Evolutionary conservation across 2,888 invertebrate genomes (phyloP).

Genomic region (Pollenia angustigena): DNA sequence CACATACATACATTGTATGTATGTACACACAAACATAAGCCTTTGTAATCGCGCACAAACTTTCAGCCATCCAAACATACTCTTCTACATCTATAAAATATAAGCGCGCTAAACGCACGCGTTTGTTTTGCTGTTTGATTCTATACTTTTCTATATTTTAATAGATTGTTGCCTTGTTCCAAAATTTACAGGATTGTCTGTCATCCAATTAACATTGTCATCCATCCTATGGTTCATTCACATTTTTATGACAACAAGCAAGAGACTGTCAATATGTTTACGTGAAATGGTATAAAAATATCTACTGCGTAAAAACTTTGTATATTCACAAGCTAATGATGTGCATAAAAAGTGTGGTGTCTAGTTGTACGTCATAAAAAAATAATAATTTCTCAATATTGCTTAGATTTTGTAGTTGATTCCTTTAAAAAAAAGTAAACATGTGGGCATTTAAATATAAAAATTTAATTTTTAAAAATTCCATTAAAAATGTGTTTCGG

Average conservation of each 20-base stretch:
- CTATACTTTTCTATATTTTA: conserved; percentile 48
- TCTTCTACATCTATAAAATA: conserved; percentile 50
- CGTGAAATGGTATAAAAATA: conserved; percentile 46
- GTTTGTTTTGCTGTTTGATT: conserved; percentile 41
- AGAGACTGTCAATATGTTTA: conserved; percentile 46
- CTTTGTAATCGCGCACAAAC: conserved; percentile 71
- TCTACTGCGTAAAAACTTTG: conserved; percentile 62
- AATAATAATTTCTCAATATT: background rate
- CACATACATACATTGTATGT: conserved; percentile 54
- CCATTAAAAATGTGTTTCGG: conserved; percentile 9
- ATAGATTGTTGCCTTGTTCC: conserved; percentile 43
- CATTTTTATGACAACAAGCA: conserved; percentile 64
- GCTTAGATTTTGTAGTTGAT: too few species aligned
- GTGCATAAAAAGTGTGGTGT: conserved; percentile 31
- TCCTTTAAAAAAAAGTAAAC: background rate
- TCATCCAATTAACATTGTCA: conserved; percentile 21
- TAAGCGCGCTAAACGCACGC: conserved; percentile 54
- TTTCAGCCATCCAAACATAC: conserved; percentile 29
- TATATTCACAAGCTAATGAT: conserved; percentile 18
- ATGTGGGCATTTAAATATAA: background rate
- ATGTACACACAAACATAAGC: background rate
- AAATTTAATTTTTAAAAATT: background rate
- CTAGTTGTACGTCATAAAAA: conserved; percentile 37
- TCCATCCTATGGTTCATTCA: conserved; percentile 64
- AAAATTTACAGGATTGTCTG: conserved; percentile 11